Percentiles rank a stretch among this genome's conserved stretches.
phyloP scores from a whole-genome alignment of 2,113 vertebrate genomes.

The Scortum barcoo region DNA sequence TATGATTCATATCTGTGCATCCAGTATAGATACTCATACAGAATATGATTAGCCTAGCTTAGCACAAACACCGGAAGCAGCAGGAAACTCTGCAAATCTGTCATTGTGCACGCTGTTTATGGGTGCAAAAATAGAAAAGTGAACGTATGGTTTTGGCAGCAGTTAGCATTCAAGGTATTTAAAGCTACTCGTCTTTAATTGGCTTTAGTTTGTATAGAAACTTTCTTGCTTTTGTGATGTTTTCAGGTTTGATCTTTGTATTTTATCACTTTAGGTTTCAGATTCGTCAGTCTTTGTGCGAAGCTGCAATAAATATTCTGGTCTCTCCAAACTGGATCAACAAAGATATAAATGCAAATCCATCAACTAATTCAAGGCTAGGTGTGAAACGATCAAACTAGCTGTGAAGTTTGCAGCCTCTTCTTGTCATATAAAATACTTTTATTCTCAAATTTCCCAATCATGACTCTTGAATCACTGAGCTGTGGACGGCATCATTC shows the following conservation, averaged over 20 bases:
- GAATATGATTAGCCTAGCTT: neutral
- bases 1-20: too few species aligned
- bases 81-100: neutral
- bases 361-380: too few species aligned
- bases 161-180: neutral
- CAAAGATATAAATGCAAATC: too few species aligned
- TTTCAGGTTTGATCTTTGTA: neutral
- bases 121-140: neutral
- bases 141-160: neutral
- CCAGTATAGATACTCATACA: too few species aligned
- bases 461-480: neutral
- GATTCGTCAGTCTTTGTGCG: neutral
- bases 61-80: neutral
- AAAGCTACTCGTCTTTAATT: neutral
- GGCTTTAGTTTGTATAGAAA: neutral
- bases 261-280: too few species aligned
- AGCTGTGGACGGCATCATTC: neutral
- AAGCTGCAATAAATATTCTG: neutral
- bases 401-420: slow-evolving; percentile 4
- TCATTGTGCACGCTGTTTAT: neutral
- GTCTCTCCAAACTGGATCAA: too few species aligned
- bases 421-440: neutral
- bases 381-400: neutral
- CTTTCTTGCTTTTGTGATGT: neutral
- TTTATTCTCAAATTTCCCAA: neutral